Conservation (phyloP, 2,797 vertebrate species). For the Pitangus sulphuratus region DNA sequence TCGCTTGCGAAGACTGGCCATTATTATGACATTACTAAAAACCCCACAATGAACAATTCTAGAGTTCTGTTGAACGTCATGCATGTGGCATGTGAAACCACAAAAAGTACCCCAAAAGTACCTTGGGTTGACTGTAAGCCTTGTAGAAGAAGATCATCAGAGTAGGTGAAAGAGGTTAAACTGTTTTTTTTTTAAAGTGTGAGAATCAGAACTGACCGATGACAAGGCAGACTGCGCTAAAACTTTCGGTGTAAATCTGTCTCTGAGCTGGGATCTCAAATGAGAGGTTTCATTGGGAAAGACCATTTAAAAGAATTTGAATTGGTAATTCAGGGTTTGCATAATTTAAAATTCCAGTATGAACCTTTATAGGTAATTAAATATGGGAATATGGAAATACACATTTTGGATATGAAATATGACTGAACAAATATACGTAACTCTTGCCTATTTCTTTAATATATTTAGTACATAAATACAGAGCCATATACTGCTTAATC, state of each 20-base stretch:
- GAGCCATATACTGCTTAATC: not conserved
- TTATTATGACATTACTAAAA: not conserved
- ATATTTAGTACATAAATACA: not conserved
- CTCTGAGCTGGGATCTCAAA: not conserved
- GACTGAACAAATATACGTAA: not conserved
- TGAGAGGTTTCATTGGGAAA: not conserved
- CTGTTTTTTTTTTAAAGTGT: not conserved
- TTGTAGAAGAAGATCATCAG: not conserved
- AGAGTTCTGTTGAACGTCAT: not conserved
- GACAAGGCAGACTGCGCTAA: not conserved
- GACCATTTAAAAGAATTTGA: not conserved
- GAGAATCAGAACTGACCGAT: not conserved
- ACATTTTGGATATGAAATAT: not conserved
- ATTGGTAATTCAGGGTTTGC: not conserved
- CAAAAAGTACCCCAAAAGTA: not conserved
- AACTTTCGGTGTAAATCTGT: not conserved
- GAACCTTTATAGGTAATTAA: not conserved
- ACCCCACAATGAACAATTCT: fast-evolving
- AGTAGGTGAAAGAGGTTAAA: not conserved
- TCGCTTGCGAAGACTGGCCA: no score
- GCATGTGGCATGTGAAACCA: not conserved
- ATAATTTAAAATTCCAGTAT: not conserved
- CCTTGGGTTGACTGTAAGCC: not conserved
- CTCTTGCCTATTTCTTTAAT: not conserved
- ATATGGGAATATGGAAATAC: not conserved